A percentile compares a stretch with the other conserved stretches of the same genome.
phyloP scores from a whole-genome alignment of 2,797 vertebrate species.

The Siniperca scherzeri region DNA sequence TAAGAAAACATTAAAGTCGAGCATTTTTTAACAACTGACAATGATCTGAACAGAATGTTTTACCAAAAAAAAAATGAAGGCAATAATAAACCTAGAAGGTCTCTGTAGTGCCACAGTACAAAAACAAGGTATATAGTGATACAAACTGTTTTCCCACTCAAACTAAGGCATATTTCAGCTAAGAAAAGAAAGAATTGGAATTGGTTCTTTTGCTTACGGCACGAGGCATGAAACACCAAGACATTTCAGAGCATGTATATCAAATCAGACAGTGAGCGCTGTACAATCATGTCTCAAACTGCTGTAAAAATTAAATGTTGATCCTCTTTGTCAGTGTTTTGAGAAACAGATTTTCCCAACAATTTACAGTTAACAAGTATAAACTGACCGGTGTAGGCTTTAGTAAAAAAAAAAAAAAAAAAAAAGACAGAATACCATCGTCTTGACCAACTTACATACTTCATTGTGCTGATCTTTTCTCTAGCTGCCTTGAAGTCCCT shows the following conservation, averaged over 20 bases:
- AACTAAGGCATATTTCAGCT: slow-evolving; percentile 28
- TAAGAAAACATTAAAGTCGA: slow-evolving; percentile 60
- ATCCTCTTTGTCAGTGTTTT: slow-evolving; percentile 8
- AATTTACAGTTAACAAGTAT: neutral
- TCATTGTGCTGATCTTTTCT: slow-evolving; percentile 24
- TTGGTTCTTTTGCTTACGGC: neutral
- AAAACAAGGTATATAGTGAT: slow-evolving; percentile 39
- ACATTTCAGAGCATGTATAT: slow-evolving; percentile 19
- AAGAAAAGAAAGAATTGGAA: neutral
- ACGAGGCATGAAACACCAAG: slow-evolving; percentile 11
- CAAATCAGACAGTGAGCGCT: neutral
- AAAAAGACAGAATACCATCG: neutral
- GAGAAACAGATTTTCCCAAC: slow-evolving; percentile 16
- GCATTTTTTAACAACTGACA: slow-evolving; percentile 34
- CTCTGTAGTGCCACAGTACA: slow-evolving; percentile 40
- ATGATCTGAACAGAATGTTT: slow-evolving; percentile 30
- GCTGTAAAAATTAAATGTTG: slow-evolving; percentile 18
- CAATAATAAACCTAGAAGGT: slow-evolving; percentile 35
- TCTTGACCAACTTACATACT: slow-evolving; percentile 7
- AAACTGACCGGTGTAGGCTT: slow-evolving; percentile 16
- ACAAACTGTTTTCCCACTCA: slow-evolving; percentile 24
- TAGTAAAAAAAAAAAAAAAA: slow-evolving; percentile 1
- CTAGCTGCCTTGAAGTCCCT: slow-evolving; percentile 62
- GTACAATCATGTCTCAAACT: neutral
- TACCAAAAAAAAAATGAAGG: slow-evolving; percentile 39